A percentile compares a stretch with the other conserved stretches of the same genome.
Evolutionary conservation across 2,888 invertebrate species (phyloP).

Genomic region (Clistopyga incitator): DNA sequence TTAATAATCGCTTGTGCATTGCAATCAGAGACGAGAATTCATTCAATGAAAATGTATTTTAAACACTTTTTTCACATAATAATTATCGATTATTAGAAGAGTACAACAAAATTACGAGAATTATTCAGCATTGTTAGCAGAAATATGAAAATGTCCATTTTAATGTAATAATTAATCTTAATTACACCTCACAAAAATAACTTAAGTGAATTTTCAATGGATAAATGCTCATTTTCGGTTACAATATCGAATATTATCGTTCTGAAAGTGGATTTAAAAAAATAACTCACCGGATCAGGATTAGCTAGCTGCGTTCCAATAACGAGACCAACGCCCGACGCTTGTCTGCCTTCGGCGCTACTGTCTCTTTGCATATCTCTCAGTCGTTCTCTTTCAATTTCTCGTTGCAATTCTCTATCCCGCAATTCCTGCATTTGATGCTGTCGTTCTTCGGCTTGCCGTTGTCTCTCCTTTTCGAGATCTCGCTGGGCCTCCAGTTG

Average conservation of each 20-base stretch:
- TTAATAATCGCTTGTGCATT: too few species aligned
- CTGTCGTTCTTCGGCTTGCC: slow-evolving; percentile 81
- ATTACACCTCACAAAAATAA: too few species aligned
- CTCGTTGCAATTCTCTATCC: slow-evolving; percentile 81
- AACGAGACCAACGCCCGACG: slow-evolving; percentile 86
- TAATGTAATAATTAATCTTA: too few species aligned
- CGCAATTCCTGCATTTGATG: slow-evolving; percentile 80
- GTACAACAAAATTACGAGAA: not conserved
- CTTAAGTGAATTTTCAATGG: too few species aligned
- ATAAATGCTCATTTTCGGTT: not conserved
- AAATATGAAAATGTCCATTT: too few species aligned
- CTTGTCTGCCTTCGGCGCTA: slow-evolving; percentile 75
- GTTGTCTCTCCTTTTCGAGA: slow-evolving; percentile 80
- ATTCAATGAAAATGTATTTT: too few species aligned
- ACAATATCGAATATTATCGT: not conserved
- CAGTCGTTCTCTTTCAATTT: slow-evolving; percentile 82
- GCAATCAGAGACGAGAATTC: too few species aligned
- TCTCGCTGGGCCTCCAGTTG: slow-evolving; percentile 84
- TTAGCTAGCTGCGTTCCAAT: slow-evolving; percentile 89
- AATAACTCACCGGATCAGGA: slow-evolving; percentile 88
- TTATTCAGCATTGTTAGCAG: too few species aligned
- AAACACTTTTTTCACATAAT: too few species aligned
- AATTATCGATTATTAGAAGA: not conserved
- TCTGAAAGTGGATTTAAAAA: not conserved
- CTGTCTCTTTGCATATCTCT: slow-evolving; percentile 77